phyloP scores from a whole-genome alignment of 1,140 invertebrate species.

The Tetragnatha versicolor region DNA sequence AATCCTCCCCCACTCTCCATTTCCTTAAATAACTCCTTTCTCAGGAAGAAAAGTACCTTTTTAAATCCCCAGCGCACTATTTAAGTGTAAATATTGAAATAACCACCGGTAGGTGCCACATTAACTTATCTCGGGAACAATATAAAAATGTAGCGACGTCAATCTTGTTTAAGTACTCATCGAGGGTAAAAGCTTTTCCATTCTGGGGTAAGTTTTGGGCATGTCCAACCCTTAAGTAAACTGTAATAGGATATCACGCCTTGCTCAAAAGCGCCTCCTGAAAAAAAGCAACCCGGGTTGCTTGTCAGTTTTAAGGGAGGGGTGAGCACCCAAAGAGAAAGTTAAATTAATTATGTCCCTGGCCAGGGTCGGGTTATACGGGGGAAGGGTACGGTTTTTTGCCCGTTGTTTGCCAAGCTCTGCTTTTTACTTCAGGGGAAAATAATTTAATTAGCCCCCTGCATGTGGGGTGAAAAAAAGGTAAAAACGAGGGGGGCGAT shows the following conservation, averaged over 20 bases:
- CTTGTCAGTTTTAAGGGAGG: slow-evolving; percentile 3
- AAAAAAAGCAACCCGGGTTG: neutral
- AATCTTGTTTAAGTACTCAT: slow-evolving; percentile 17
- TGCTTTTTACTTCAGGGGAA: neutral
- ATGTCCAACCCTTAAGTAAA: neutral
- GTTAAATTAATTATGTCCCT: slow-evolving; percentile 12
- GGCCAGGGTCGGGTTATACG: neutral
- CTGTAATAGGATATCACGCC: slow-evolving; percentile 1
- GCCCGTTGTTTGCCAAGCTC: neutral
- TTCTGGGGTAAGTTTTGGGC: neutral
- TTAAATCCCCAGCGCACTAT: no score
- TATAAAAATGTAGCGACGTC: neutral
- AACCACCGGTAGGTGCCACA: neutral
- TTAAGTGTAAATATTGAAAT: no score
- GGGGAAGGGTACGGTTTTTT: neutral
- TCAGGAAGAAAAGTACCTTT: no score
- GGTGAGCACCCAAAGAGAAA: neutral
- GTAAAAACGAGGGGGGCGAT: neutral
- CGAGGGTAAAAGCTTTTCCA: neutral
- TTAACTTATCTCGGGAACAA: neutral
- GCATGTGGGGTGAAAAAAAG: neutral
- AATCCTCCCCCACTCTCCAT: no score
- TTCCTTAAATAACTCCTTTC: no score
- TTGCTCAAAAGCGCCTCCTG: neutral
- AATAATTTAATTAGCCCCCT: neutral